A percentile compares a stretch with the other conserved stretches of the same genome.
These are phyloP conservation scores for Callithrix jacchus DNA, from an alignment of 2,113 vertebrate species.

Conservation along the genomic window DNA sequence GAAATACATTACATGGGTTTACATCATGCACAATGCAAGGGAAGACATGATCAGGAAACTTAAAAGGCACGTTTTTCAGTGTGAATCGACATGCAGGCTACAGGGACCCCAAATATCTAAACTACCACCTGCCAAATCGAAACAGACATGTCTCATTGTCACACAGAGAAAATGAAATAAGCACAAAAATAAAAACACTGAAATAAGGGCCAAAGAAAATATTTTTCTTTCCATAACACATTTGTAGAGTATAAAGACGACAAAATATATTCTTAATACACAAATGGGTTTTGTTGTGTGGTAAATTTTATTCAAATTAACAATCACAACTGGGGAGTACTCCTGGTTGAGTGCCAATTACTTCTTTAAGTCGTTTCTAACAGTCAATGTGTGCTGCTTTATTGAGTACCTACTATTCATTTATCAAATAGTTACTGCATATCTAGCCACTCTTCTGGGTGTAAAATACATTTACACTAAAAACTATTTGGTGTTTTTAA, in stretches of 20 bases:
- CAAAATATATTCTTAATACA: neutral
- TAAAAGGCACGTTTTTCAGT: conserved; percentile 5
- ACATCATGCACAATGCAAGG: neutral
- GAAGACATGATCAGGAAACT: conserved; percentile 58
- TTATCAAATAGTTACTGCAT: neutral
- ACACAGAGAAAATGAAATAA: neutral
- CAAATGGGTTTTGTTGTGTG: neutral
- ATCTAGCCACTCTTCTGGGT: neutral
- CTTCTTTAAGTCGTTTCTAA: neutral
- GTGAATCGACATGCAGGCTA: conserved; percentile 45
- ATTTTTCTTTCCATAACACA: neutral
- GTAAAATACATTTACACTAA: neutral
- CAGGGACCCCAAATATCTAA: conserved; percentile 43
- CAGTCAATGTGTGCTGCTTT: neutral
- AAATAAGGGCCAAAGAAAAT: neutral
- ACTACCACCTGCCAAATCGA: neutral
- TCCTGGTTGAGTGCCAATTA: neutral
- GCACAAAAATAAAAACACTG: neutral
- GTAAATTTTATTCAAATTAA: neutral
- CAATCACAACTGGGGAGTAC: neutral
- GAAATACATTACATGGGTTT: neutral
- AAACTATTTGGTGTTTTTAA: neutral
- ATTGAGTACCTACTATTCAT: neutral
- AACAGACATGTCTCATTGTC: conserved; percentile 27
- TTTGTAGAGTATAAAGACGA: neutral